Percentiles rank a stretch among this genome's conserved stretches.
Evolutionary conservation across 2,888 invertebrate genomes (phyloP).

Genomic region (Dendrolimus pini): DNA sequence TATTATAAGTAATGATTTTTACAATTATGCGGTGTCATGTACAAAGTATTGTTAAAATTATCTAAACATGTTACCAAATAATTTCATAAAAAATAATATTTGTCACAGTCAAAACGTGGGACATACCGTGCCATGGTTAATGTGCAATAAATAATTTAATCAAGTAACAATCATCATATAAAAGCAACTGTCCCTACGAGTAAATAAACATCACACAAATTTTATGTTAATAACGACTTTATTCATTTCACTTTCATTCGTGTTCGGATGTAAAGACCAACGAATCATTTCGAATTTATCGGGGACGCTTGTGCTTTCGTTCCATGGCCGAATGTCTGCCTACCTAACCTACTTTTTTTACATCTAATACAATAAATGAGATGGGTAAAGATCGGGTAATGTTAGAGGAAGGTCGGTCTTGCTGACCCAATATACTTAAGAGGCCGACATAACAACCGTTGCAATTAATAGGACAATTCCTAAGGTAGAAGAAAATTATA

Average conservation of each 20-base stretch:
- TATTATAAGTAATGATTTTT: no score
- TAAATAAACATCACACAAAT: constrained; percentile 15
- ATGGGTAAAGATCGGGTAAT: not conserved
- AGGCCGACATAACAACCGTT: no score
- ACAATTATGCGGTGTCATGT: no score
- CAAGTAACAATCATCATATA: not conserved
- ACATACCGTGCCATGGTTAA: no score
- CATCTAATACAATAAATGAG: not conserved
- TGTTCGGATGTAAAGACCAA: constrained; percentile 51
- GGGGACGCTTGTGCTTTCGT: constrained; percentile 63
- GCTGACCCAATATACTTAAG: no score
- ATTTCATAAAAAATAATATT: no score
- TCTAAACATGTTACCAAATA: no score
- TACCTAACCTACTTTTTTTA: constrained; percentile 14
- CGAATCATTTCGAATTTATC: constrained; percentile 50
- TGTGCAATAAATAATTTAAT: not conserved
- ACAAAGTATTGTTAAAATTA: no score
- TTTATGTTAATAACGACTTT: constrained; percentile 28
- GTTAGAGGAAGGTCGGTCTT: not conserved
- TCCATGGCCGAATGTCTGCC: constrained; percentile 29
- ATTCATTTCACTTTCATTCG: constrained; percentile 62
- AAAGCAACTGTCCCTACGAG: not conserved
- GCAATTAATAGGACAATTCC: no score
- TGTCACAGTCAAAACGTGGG: no score
- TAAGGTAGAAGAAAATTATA: no score